Conservation (phyloP, 2,888 invertebrate species). For the Cordylochernes scorpioides region DNA sequence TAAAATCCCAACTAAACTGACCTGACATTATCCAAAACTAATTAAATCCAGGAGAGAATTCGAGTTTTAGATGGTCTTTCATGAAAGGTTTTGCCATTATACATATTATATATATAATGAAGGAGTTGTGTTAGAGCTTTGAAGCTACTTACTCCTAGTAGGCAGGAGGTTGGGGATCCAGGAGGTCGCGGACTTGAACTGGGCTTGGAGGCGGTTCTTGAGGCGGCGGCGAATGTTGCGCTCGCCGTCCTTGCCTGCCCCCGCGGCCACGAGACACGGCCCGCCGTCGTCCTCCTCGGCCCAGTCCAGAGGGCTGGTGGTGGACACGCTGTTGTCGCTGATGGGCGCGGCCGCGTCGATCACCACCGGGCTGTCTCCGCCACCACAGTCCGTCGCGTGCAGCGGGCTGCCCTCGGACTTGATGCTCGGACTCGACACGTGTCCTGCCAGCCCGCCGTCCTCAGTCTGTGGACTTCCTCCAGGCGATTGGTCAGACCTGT, state of each 20-base stretch:
- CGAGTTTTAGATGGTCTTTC: no score
- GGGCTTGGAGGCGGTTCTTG: constrained; percentile 33
- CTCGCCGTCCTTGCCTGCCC: constrained; percentile 1
- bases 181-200: constrained; percentile 17
- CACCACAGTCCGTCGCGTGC: no score
- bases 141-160: no score
- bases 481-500: no score
- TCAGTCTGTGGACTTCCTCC: constrained; percentile 34
- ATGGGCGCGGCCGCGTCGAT: constrained; percentile 24
- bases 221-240: constrained; percentile 28
- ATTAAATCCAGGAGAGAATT: no score
- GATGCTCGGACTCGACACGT: constrained; percentile 58
- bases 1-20: no score
- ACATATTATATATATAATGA: no score
- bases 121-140: no score
- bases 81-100: no score
- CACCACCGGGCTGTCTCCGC: no score
- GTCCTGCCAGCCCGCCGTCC: constrained; percentile 36
- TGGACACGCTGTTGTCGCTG: constrained; percentile 27
- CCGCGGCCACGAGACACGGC: no score
- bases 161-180: constrained; percentile 21
- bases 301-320: constrained; percentile 18
- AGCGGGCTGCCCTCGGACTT: constrained; percentile 39
- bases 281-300: constrained; percentile 15
- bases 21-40: no score